Percentiles rank a stretch among this genome's conserved stretches.
phyloP scores from a whole-genome alignment of 1,140 invertebrate species.

The Ruditapes philippinarum region DNA sequence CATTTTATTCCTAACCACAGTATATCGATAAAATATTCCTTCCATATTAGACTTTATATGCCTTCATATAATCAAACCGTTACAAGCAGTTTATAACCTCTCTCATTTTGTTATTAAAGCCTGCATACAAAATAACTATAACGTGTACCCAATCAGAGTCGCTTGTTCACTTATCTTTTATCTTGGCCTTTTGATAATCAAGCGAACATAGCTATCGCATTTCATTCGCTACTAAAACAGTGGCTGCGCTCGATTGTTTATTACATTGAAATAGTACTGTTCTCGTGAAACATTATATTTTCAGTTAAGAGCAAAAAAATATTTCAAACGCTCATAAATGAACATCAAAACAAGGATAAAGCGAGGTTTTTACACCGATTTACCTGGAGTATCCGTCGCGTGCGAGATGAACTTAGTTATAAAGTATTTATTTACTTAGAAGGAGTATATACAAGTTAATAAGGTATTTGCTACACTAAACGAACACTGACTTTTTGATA shows the following conservation, averaged over 20 bases:
- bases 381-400: not conserved
- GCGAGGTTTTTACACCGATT: not conserved
- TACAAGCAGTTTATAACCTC: not conserved
- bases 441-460: conserved; percentile 7
- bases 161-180: conserved; percentile 22
- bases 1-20: no score
- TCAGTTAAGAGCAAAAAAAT: conserved; percentile 10
- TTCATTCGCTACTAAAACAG: conserved; percentile 34
- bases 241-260: conserved; percentile 24
- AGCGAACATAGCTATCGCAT: conserved; percentile 8
- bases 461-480: conserved; percentile 7
- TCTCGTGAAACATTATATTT: conserved; percentile 25
- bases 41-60: conserved; percentile 2
- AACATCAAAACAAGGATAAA: not conserved
- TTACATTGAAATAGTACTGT: not conserved
- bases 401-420: not conserved
- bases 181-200: conserved; percentile 35
- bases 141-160: not conserved
- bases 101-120: no score
- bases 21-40: no score
- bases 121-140: conserved; percentile 1
- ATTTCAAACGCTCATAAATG: conserved; percentile 10
- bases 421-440: conserved; percentile 10
- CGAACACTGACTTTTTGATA: conserved; percentile 5
- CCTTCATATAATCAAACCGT: conserved; percentile 4